These are phyloP conservation scores for Malacoctenus gilli DNA, from an alignment of 2,797 vertebrate genomes.

Conservation along the genomic window DNA sequence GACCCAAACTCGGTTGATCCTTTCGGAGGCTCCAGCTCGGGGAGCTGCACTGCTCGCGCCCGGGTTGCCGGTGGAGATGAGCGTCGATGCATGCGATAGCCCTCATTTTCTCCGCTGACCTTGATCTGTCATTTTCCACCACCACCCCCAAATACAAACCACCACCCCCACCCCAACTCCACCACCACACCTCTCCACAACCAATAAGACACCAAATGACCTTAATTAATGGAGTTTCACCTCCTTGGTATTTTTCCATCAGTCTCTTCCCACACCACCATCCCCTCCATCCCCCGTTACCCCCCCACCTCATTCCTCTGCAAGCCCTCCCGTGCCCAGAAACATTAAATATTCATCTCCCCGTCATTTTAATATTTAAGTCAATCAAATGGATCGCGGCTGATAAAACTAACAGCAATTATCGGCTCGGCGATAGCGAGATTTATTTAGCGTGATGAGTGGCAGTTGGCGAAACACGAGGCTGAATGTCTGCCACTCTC, in stretches of 20 bases:
- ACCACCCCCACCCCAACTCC: background rate
- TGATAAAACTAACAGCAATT: conserved; percentile 67
- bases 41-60: conserved; percentile 23
- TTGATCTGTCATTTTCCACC: conserved; percentile 55
- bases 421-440: conserved; percentile 43
- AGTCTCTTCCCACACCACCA: conserved; percentile 24
- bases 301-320: too few relatives aligned
- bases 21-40: conserved; percentile 18
- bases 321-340: conserved; percentile 41
- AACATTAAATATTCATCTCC: conserved; percentile 71
- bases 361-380: conserved; percentile 65
- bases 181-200: conserved; percentile 2
- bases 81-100: conserved; percentile 10
- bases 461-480: conserved; percentile 48
- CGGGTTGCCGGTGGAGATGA: conserved; percentile 29
- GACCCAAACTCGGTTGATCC: background rate
- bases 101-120: conserved; percentile 51
- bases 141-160: conserved; percentile 14
- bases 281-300: too few relatives aligned
- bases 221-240: conserved; percentile 65
- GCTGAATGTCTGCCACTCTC: conserved; percentile 26
- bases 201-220: conserved; percentile 54
- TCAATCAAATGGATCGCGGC: conserved; percentile 60
- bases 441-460: conserved; percentile 64
- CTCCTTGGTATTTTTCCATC: conserved; percentile 55